Evolutionary conservation across 1,140 invertebrate species (phyloP), one percentile per base, ranked within the genome.

Genomic region (Schlechtendalia chinensis): DNA sequence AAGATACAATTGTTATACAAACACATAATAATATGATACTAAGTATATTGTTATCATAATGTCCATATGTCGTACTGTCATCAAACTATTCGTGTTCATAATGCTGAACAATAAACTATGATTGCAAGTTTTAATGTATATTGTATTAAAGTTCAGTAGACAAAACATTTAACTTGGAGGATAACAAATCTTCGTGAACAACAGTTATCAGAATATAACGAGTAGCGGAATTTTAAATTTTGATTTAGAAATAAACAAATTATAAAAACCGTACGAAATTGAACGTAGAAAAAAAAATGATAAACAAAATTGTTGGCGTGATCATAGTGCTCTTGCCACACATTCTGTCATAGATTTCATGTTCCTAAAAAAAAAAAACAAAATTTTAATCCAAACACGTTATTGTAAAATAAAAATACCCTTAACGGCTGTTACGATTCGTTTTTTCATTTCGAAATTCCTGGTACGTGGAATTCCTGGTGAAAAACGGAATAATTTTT

Each of bases 341-440:
- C 75, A 79, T 79, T 79, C 61, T 79, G 58, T 79, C 58, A 12
- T 79, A 79, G 47, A 79, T 79, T 29, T 61, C 58, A 5, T 79
- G 75, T 1, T 79, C 75, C 75, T 79, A 50, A 27, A 79, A 79
- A 79, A 24, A 53, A 72, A 27, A 53, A 11, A 17, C 27, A n/a
- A 24, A n/a, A 47, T 2, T 69, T 22, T 24, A 24, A 14, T 54
- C 5, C 32, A 39, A 3, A 8, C 32, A 39, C 32, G 32, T 39
- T 39, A 3, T 39, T 3, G 32, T 8, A 39, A 39, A 39, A n/a
- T n/a, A n/a, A n/a, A n/a, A n/a, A n/a, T n/a, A n/a, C n/a, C n/a
- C n/a, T n/a, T n/a, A n/a, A n/a, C n/a, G n/a, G n/a, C n/a, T n/a
- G n/a, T n/a, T n/a, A n/a, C n/a, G n/a, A n/a, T n/a, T n/a, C n/a